phyloP scores from a whole-genome alignment of 2,797 vertebrate genomes.

The Centroberyx gerrardi region DNA sequence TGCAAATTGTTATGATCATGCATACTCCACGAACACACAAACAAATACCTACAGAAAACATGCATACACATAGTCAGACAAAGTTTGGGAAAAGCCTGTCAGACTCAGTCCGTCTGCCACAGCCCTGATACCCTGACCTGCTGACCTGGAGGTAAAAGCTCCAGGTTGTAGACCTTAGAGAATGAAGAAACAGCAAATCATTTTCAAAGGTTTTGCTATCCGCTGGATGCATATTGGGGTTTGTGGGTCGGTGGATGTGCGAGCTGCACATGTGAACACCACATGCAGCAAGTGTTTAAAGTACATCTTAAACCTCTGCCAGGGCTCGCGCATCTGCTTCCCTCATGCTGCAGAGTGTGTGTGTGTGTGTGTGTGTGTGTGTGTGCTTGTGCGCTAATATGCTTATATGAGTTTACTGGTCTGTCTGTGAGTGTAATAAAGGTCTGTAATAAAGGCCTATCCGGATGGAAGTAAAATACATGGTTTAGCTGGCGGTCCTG shows the following conservation, averaged over 20 bases:
- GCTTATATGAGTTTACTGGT: conserved; percentile 20
- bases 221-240: background rate
- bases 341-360: conserved; percentile 7
- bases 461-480: conserved; percentile 40
- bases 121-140: background rate
- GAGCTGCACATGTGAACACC: conserved; percentile 6
- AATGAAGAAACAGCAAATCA: background rate
- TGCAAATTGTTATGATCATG: too few species aligned
- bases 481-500: conserved; percentile 21
- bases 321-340: conserved; percentile 10
- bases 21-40: background rate
- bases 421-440: conserved; percentile 34
- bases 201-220: background rate
- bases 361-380: background rate
- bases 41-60: background rate
- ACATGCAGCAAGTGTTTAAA: conserved; percentile 26
- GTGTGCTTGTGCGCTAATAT: background rate
- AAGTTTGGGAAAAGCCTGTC: background rate
- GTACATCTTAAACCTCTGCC: conserved; percentile 1
- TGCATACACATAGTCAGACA: background rate
- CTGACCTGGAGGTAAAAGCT: background rate
- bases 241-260: conserved; percentile 4
- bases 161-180: background rate
- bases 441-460: conserved; percentile 39
- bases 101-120: too few species aligned